phyloP scores from a whole-genome alignment of 2,113 vertebrate genomes.

The Anarrhichthys ocellatus region DNA sequence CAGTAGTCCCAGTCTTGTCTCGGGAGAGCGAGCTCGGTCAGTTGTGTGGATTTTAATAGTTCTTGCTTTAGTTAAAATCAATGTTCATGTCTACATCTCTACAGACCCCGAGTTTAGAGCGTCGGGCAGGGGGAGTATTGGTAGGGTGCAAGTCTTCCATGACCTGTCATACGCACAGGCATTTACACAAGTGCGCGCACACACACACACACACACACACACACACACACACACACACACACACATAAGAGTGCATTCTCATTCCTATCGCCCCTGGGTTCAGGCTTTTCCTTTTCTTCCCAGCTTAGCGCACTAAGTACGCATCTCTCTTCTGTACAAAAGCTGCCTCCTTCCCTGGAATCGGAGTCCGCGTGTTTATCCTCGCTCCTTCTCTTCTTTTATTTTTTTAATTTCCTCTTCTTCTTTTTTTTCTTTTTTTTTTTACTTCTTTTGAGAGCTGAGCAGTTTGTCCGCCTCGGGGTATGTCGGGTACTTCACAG shows the following conservation, averaged over 20 bases:
- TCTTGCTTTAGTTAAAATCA: constrained; percentile 75
- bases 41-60: constrained; percentile 62
- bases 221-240: constrained; percentile 14
- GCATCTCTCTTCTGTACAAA: constrained; percentile 76
- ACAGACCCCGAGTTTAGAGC: constrained; percentile 49
- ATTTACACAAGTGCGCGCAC: constrained; percentile 63
- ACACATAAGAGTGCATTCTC: constrained; percentile 69
- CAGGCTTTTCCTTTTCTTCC: constrained; percentile 64
- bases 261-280: constrained; percentile 63
- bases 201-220: constrained; percentile 46
- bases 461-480: constrained; percentile 95
- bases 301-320: constrained; percentile 53
- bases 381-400: constrained; percentile 39
- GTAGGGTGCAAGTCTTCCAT: constrained; percentile 72
- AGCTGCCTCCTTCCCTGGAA: constrained; percentile 70
- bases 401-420: constrained; percentile 36
- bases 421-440: constrained; percentile 67
- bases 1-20: constrained; percentile 50
- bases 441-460: constrained; percentile 74
- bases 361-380: constrained; percentile 63
- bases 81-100: constrained; percentile 74
- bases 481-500: constrained; percentile 96
- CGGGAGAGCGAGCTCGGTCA: constrained; percentile 41
- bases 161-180: constrained; percentile 68
- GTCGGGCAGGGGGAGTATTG: constrained; percentile 49